A percentile compares a stretch with the other conserved stretches of the same genome.
phyloP scores from a whole-genome alignment of 2,888 invertebrate species.

The Globia sparganii region DNA sequence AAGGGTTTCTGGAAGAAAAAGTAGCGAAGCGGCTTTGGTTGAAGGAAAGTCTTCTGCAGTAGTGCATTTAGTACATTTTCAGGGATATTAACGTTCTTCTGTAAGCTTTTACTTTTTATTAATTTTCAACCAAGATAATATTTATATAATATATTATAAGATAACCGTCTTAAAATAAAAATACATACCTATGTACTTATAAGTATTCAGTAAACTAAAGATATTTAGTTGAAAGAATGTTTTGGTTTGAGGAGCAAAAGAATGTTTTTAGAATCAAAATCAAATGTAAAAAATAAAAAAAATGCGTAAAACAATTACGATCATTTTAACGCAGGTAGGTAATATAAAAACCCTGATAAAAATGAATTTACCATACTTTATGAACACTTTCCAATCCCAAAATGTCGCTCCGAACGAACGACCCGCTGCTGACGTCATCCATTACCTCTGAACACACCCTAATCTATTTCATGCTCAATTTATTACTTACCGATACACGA shows the following conservation, averaged over 20 bases:
- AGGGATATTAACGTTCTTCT: not conserved
- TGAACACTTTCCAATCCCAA: constrained; percentile 46
- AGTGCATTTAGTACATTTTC: not conserved
- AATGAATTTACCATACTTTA: constrained; percentile 36
- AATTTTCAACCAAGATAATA: not conserved
- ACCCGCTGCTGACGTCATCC: constrained; percentile 44
- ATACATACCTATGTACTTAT: too few relatives aligned
- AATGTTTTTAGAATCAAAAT: not conserved
- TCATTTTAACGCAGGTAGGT: not conserved
- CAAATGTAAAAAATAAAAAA: not conserved
- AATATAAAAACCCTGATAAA: constrained; percentile 3
- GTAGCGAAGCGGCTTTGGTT: constrained; percentile 5
- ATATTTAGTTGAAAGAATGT: too few relatives aligned
- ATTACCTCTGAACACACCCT: constrained; percentile 65
- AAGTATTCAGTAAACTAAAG: too few relatives aligned
- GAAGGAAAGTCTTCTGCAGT: not conserved
- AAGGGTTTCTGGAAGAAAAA: constrained; percentile 41
- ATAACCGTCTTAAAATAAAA: not conserved
- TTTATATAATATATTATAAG: not conserved
- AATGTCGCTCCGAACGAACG: constrained; percentile 42
- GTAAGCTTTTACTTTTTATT: not conserved
- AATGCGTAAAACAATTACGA: not conserved
- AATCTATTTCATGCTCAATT: constrained; percentile 70
- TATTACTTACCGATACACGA: constrained; percentile 69
- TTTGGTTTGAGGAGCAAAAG: too few relatives aligned